These are phyloP conservation scores for Pantherophis guttatus DNA, from an alignment of 2,113 vertebrate genomes.

Conservation along the genomic window DNA sequence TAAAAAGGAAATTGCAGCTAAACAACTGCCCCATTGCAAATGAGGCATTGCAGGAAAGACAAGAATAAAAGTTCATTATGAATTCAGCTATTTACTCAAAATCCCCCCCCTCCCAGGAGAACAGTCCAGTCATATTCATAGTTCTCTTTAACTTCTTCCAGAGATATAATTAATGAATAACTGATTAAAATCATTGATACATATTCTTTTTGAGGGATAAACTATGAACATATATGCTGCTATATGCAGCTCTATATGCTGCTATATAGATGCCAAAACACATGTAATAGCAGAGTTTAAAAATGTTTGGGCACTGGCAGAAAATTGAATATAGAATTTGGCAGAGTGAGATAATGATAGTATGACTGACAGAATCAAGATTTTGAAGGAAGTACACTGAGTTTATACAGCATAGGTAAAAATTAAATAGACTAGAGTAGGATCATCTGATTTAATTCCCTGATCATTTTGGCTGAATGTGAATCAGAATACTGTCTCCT, in stretches of 20 bases:
- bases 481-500: background rate
- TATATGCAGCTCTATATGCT: background rate
- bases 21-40: background rate
- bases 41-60: background rate
- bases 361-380: background rate
- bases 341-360: background rate
- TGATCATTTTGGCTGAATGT: background rate
- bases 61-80: background rate
- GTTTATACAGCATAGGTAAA: background rate
- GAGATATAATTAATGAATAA: background rate
- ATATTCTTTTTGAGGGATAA: background rate
- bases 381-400: background rate
- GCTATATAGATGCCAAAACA: background rate
- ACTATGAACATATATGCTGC: background rate
- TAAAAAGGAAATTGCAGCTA: constrained; percentile 21
- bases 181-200: background rate
- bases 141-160: background rate
- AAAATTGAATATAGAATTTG: background rate
- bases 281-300: background rate
- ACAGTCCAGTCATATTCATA: background rate
- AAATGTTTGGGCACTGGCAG: background rate
- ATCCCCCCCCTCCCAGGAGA: background rate
- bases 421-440: background rate
- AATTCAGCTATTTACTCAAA: background rate
- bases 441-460: background rate